These are phyloP conservation scores for Ictalurus punctatus DNA, from an alignment of 2,113 vertebrate genomes.

Conservation along the genomic window DNA sequence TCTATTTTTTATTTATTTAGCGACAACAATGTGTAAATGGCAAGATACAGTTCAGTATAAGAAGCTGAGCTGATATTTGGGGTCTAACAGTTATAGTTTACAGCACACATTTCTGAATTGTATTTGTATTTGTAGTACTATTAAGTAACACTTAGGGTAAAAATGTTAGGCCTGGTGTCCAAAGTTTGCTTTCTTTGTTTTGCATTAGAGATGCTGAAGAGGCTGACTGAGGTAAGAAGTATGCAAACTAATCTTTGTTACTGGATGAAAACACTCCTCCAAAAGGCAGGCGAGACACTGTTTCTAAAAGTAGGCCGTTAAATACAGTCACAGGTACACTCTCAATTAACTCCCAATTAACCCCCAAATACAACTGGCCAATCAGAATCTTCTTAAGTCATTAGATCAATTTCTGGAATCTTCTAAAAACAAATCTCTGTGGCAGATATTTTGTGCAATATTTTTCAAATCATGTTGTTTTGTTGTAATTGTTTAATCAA, in stretches of 20 bases:
- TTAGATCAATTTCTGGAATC: background rate
- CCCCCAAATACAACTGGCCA: background rate
- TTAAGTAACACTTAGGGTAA: background rate
- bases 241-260: background rate
- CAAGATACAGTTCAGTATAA: background rate
- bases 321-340: background rate
- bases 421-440: too few relatives aligned
- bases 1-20: background rate
- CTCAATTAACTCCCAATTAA: background rate
- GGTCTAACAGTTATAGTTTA: background rate
- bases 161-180: background rate
- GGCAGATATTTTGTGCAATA: too few relatives aligned
- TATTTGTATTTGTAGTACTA: background rate
- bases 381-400: background rate
- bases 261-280: background rate
- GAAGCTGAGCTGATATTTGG: background rate
- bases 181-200: background rate
- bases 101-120: background rate
- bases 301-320: background rate
- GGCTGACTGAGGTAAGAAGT: background rate
- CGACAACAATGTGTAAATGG: background rate
- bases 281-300: background rate
- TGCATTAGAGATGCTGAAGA: background rate
- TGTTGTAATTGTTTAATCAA: too few relatives aligned
- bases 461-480: too few relatives aligned